Evolutionary conservation across 1,140 invertebrate species (phyloP).

Genomic region (Oedothorax gibbosus): DNA sequence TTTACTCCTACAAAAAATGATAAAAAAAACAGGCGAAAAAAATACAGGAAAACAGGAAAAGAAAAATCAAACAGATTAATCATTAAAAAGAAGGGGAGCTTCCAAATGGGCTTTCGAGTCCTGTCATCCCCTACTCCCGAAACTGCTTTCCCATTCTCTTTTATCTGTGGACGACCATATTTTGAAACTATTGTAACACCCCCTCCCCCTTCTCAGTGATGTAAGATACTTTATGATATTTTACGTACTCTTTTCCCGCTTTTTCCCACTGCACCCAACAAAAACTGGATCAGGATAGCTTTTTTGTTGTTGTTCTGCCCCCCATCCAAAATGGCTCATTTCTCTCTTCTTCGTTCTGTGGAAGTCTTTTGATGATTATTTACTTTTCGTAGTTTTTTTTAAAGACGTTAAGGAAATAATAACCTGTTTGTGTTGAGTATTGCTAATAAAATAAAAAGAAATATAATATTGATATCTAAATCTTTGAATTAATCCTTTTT

Average conservation of each 20-base stretch:
- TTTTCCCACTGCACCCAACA: neutral
- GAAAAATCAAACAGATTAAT: constrained; percentile 51
- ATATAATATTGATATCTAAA: too few relatives aligned
- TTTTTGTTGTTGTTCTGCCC: constrained; percentile 11
- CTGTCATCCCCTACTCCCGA: constrained; percentile 14
- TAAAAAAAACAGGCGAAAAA: too few relatives aligned
- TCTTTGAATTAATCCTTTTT: too few relatives aligned
- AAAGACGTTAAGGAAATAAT: too few relatives aligned
- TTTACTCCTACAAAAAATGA: too few relatives aligned
- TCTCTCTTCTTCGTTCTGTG: constrained; percentile 9
- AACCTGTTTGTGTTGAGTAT: too few relatives aligned
- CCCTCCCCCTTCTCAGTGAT: constrained; percentile 6
- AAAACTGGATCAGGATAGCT: constrained; percentile 44
- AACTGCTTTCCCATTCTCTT: constrained; percentile 31
- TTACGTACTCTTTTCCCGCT: constrained; percentile 14
- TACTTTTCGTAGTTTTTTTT: neutral
- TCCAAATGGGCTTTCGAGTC: constrained; percentile 44
- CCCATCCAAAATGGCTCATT: constrained; percentile 40
- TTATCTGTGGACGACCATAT: constrained; percentile 41
- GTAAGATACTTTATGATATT: constrained; percentile 51
- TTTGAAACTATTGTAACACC: constrained; percentile 38
- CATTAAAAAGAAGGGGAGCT: constrained; percentile 40
- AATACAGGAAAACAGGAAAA: neutral
- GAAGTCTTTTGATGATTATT: constrained; percentile 14
- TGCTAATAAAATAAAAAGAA: too few relatives aligned